These are phyloP conservation scores for Zaprionus tsacasi DNA, from an alignment of 1,140 invertebrate genomes.

Conservation along the genomic window DNA sequence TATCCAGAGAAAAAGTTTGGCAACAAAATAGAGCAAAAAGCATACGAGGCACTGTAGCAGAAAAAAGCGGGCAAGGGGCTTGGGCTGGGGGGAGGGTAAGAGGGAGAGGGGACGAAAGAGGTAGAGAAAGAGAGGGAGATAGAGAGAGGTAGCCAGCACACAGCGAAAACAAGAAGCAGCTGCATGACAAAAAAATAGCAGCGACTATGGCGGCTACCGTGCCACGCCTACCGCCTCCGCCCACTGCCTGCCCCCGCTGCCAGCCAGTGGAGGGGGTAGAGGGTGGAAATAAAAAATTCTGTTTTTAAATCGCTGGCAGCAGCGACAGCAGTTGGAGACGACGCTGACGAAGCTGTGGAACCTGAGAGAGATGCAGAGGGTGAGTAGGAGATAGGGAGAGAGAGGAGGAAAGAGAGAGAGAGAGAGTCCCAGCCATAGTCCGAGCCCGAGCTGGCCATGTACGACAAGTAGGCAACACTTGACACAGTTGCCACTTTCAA, in stretches of 20 bases:
- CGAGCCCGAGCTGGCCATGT: constrained; percentile 62
- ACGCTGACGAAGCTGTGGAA: background rate
- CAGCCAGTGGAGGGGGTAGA: background rate
- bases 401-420: too few relatives aligned
- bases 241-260: background rate
- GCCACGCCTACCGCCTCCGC: background rate
- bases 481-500: constrained; percentile 84
- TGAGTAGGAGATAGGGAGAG: background rate
- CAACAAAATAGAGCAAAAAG: constrained; percentile 68
- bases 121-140: background rate
- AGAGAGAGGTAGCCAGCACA: background rate
- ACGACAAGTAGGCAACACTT: constrained; percentile 84
- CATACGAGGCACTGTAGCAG: constrained; percentile 19
- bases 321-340: constrained; percentile 1
- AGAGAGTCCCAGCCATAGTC: background rate
- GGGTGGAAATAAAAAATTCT: constrained; percentile 76
- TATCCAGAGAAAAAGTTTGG: constrained; percentile 75
- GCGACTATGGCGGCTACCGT: constrained; percentile 26
- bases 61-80: constrained; percentile 13
- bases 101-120: background rate
- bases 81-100: constrained; percentile 4
- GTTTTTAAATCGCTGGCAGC: constrained; percentile 72
- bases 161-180: constrained; percentile 11
- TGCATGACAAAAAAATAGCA: background rate
- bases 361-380: background rate